These are phyloP conservation scores for Miltochrista miniata DNA, from an alignment of 2,888 invertebrate genomes.

Conservation along the genomic window DNA sequence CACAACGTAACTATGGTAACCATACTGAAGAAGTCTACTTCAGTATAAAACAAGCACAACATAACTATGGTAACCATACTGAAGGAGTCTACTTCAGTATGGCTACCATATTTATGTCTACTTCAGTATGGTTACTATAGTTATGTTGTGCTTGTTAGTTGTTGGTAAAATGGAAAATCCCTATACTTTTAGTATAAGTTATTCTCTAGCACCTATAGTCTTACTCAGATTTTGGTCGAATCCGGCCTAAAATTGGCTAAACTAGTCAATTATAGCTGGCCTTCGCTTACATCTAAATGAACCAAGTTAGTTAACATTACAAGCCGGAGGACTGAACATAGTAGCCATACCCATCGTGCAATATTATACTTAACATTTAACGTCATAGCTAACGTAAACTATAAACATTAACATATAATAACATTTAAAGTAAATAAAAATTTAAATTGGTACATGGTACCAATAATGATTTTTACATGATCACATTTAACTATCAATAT, in stretches of 20 bases:
- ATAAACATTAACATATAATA: slow-evolving; percentile 14
- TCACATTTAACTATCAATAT: slow-evolving; percentile 41
- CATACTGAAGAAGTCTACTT: no score
- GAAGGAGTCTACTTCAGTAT: no score
- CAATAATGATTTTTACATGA: slow-evolving; percentile 53
- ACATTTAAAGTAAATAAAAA: slow-evolving; percentile 29
- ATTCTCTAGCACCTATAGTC: no score
- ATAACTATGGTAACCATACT: no score
- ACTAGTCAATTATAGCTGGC: slow-evolving; percentile 66
- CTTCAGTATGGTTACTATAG: no score
- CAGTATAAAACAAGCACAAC: no score
- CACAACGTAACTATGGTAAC: no score
- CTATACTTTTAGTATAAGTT: no score
- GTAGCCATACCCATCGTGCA: slow-evolving; percentile 24
- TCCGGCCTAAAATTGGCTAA: slow-evolving; percentile 62
- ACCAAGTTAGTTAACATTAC: slow-evolving; percentile 23
- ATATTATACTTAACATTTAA: slow-evolving; percentile 10
- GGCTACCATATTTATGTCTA: no score
- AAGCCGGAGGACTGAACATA: neutral
- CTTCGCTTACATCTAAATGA: slow-evolving; percentile 55
- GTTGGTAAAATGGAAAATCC: no score
- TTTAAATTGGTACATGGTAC: slow-evolving; percentile 63
- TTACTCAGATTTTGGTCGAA: no score
- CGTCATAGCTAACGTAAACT: slow-evolving; percentile 18
- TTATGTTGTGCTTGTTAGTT: no score